phyloP scores from a whole-genome alignment of 1,140 invertebrate species.

The Drosophila tristis region DNA sequence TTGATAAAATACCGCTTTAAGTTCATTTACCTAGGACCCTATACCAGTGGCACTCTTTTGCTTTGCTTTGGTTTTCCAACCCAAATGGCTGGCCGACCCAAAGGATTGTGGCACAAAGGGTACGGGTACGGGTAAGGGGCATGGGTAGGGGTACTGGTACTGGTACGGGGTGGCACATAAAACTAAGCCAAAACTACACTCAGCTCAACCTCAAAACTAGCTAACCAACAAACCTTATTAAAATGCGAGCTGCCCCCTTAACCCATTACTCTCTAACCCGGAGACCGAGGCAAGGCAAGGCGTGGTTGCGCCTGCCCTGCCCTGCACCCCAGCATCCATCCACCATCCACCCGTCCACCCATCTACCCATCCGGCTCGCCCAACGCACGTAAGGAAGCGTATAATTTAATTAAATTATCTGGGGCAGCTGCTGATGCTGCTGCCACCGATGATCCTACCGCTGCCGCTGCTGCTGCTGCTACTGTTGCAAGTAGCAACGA shows the following conservation, averaged over 20 bases:
- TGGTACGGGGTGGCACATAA: slow-evolving; percentile 38
- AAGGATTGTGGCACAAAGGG: slow-evolving; percentile 57
- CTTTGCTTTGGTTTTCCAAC: slow-evolving; percentile 53
- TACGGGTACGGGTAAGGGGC: too few species aligned
- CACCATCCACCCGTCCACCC: neutral
- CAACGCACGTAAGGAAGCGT: slow-evolving; percentile 76
- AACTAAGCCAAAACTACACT: slow-evolving; percentile 79
- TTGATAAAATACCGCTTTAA: slow-evolving; percentile 5
- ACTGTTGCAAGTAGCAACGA: slow-evolving; percentile 68
- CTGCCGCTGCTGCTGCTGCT: slow-evolving; percentile 33
- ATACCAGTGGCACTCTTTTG: neutral
- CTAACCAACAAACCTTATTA: slow-evolving; percentile 81
- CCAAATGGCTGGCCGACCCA: slow-evolving; percentile 60
- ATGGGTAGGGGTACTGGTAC: neutral
- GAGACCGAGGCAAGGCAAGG: too few species aligned
- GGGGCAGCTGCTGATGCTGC: slow-evolving; percentile 64
- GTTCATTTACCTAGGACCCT: neutral
- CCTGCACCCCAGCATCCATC: neutral
- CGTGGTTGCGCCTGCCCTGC: neutral
- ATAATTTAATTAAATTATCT: slow-evolving; percentile 83
- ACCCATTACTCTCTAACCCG: slow-evolving; percentile 49
- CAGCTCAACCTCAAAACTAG: slow-evolving; percentile 80
- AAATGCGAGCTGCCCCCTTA: slow-evolving; percentile 66
- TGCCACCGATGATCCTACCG: slow-evolving; percentile 24
- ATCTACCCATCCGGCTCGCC: neutral